These are phyloP conservation scores for Odontamblyopus lacepedii DNA, from an alignment of 2,797 vertebrate species.

Conservation along the genomic window DNA sequence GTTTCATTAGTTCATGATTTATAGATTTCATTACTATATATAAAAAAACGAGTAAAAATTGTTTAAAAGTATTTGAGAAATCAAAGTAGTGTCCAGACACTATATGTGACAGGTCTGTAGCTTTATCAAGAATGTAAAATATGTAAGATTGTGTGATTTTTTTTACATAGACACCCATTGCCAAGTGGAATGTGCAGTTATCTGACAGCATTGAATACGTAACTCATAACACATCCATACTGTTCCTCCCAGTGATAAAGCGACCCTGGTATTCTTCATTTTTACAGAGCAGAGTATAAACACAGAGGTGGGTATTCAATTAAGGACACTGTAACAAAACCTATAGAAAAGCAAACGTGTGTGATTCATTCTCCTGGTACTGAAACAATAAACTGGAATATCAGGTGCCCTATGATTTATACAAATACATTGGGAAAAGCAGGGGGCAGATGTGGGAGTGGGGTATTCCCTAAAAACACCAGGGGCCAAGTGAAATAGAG, in stretches of 20 bases:
- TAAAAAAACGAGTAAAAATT: no score
- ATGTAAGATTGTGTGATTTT: background rate
- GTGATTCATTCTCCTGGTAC: slow-evolving; percentile 27
- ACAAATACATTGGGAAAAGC: slow-evolving; percentile 4
- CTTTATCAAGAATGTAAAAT: slow-evolving; percentile 12
- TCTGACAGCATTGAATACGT: slow-evolving; percentile 36
- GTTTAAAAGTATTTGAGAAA: no score
- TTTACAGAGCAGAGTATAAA: slow-evolving; percentile 35
- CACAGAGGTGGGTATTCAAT: slow-evolving; percentile 16
- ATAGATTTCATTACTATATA: no score
- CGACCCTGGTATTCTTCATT: slow-evolving; percentile 33
- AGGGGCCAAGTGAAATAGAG: slow-evolving; percentile 78
- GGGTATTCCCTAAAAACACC: slow-evolving; percentile 71
- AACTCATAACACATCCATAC: slow-evolving; percentile 20
- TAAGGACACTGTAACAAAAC: slow-evolving; percentile 20
- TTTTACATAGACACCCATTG: slow-evolving; percentile 11
- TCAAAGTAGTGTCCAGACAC: no score
- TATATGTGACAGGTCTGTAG: slow-evolving; percentile 9
- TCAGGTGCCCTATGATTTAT: slow-evolving; percentile 36
- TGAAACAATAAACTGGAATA: slow-evolving; percentile 42
- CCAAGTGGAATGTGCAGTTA: slow-evolving; percentile 22
- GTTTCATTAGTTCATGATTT: no score
- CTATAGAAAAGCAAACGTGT: slow-evolving; percentile 35
- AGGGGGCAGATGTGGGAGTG: slow-evolving; percentile 44
- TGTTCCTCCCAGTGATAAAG: slow-evolving; percentile 43